A percentile compares a stretch with the other conserved stretches of the same genome.
Conservation (phyloP, 2,888 invertebrate genomes). For the Eretmocerus hayati region DNA sequence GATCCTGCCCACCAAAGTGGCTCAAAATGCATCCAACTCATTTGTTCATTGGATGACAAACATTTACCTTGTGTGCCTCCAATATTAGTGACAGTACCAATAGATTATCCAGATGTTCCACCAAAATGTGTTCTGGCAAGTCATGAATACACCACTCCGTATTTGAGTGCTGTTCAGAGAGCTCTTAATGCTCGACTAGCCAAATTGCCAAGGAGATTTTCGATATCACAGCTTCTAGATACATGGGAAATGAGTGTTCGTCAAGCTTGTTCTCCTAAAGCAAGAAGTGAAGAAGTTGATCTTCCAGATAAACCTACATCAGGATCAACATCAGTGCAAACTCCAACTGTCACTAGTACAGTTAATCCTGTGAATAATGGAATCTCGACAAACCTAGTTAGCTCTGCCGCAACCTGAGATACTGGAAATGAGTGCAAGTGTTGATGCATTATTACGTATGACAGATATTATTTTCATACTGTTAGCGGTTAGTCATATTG, state of each 20-base stretch:
- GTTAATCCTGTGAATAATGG: constrained; percentile 2
- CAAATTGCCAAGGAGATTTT: constrained; percentile 75
- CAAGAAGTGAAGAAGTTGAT: constrained; percentile 6
- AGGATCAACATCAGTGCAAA: not conserved
- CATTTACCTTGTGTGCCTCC: constrained; percentile 89
- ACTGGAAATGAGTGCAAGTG: no score
- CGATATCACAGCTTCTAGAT: constrained; percentile 80
- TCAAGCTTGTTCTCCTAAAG: constrained; percentile 68
- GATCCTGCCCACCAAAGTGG: constrained; percentile 58
- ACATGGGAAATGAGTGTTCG: constrained; percentile 96
- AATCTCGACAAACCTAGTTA: constrained; percentile 8
- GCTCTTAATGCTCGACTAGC: constrained; percentile 68
- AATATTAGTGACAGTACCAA: constrained; percentile 76
- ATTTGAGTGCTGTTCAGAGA: constrained; percentile 67
- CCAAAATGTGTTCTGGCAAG: constrained; percentile 63
- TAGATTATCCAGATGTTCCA: constrained; percentile 65
- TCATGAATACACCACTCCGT: constrained; percentile 71
- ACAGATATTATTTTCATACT: no score
- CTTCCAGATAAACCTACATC: not conserved
- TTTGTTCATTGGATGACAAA: constrained; percentile 81
- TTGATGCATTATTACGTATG: no score
- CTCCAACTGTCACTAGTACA: constrained; percentile 2
- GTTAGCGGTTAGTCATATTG: no score
- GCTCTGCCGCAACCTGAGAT: not conserved
- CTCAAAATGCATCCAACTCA: constrained; percentile 69